Percentiles rank a stretch among this genome's conserved stretches.
phyloP scores from a whole-genome alignment of 2,113 vertebrate species.

The Dendropsophus ebraccatus region DNA sequence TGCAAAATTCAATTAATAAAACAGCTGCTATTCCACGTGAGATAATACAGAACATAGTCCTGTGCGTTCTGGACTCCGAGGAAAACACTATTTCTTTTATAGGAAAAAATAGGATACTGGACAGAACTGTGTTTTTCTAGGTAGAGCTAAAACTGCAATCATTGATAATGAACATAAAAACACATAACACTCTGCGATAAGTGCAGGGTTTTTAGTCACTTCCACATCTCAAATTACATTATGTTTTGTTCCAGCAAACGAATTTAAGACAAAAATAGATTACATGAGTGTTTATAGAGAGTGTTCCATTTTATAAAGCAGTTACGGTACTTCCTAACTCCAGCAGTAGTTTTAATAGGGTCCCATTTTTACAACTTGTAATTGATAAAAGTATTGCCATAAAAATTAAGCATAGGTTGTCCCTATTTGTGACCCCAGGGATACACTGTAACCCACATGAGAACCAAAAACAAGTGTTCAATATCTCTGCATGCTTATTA shows the following conservation, averaged over 20 bases:
- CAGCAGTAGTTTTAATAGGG: neutral
- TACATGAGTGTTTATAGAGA: neutral
- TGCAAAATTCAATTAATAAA: too few species aligned
- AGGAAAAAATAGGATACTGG: neutral
- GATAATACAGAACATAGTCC: too few species aligned
- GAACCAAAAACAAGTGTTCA: too few species aligned
- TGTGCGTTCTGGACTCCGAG: too few species aligned
- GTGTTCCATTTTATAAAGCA: neutral
- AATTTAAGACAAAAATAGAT: neutral
- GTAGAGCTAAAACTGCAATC: slow-evolving; percentile 10
- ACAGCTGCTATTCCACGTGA: too few species aligned
- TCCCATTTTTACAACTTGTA: too few species aligned
- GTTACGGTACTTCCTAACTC: neutral
- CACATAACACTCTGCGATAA: slow-evolving; percentile 15
- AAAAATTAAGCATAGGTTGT: too few species aligned
- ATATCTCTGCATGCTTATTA: too few species aligned
- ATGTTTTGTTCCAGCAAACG: neutral
- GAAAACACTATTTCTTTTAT: too few species aligned
- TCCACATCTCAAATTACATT: slow-evolving; percentile 3
- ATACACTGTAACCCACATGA: too few species aligned
- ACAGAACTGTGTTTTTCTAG: neutral
- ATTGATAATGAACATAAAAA: slow-evolving; percentile 29
- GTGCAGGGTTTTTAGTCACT: neutral
- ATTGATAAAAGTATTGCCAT: too few species aligned
- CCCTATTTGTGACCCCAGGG: too few species aligned